Percentiles rank a stretch among this genome's conserved stretches.
Conservation (phyloP, 2,888 invertebrate species). For the Lithosia quadra region DNA sequence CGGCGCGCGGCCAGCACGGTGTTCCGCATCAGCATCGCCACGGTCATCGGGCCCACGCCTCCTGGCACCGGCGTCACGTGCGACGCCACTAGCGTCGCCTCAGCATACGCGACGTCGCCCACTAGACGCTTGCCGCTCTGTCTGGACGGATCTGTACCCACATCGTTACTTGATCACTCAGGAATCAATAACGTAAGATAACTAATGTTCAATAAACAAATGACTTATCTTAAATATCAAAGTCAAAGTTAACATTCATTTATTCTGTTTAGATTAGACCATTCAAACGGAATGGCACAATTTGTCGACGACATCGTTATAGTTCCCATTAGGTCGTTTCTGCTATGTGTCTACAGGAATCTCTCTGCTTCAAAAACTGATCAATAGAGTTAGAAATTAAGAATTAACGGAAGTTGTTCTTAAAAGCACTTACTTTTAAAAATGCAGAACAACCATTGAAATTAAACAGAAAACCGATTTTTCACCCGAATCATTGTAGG, state of each 20-base stretch:
- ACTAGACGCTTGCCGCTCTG: conserved; percentile 94
- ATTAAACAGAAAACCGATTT: background rate
- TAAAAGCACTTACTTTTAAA: conserved; percentile 2
- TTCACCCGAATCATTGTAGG: conserved; percentile 6
- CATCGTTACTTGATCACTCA: conserved; percentile 12
- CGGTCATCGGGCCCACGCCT: conserved; percentile 99
- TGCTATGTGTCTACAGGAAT: no score
- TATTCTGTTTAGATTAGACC: no score
- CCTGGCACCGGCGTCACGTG: conserved; percentile 98
- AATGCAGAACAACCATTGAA: background rate
- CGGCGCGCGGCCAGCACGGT: conserved; percentile 94
- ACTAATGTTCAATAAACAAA: background rate
- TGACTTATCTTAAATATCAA: no score
- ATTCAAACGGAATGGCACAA: no score
- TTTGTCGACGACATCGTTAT: no score
- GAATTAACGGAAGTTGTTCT: background rate
- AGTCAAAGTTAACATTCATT: no score
- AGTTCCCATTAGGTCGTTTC: no score
- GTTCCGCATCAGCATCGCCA: conserved; percentile 98
- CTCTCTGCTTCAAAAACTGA: no score
- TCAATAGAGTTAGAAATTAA: no score
- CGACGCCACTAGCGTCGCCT: conserved; percentile 93
- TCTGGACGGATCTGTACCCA: conserved; percentile 89
- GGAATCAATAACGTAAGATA: background rate
- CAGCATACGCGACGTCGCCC: conserved; percentile 97